phyloP scores from a whole-genome alignment of 2,797 vertebrate genomes.

The Enteromius treurensis region DNA sequence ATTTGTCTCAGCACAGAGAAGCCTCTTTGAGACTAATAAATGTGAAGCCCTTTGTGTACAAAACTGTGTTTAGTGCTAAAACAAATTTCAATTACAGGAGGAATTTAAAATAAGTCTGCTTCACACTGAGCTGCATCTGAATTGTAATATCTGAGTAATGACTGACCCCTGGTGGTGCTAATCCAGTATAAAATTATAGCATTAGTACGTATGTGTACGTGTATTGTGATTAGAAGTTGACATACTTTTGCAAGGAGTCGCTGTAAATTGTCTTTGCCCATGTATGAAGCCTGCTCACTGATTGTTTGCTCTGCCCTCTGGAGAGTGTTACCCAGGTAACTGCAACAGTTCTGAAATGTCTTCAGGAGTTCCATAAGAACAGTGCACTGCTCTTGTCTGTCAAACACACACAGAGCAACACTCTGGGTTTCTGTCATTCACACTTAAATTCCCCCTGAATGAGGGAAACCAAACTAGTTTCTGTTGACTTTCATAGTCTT shows the following conservation, averaged over 20 bases:
- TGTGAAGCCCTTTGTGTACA: neutral
- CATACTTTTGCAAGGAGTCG: slow-evolving; percentile 84
- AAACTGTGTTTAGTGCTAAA: neutral
- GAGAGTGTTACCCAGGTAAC: slow-evolving; percentile 78
- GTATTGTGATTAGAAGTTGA: neutral
- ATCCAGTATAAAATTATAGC: neutral
- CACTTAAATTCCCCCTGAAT: neutral
- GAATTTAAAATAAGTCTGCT: slow-evolving; percentile 1
- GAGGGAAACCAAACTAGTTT: neutral
- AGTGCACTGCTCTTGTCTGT: slow-evolving; percentile 86
- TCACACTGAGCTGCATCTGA: neutral
- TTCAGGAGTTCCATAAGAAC: slow-evolving; percentile 87
- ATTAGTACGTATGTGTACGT: neutral
- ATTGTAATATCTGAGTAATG: slow-evolving; percentile 1
- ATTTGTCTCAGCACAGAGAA: neutral
- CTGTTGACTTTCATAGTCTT: neutral
- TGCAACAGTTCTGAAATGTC: slow-evolving; percentile 87
- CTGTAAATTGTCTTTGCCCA: slow-evolving; percentile 93
- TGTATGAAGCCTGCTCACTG: slow-evolving; percentile 85
- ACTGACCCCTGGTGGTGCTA: slow-evolving; percentile 29
- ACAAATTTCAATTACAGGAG: slow-evolving; percentile 1
- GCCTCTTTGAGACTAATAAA: neutral
- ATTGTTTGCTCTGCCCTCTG: slow-evolving; percentile 87
- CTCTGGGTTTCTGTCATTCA: neutral
- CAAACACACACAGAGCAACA: slow-evolving; percentile 10